Evolutionary conservation across 2,797 vertebrate species (phyloP), one percentile per base, ranked within the genome.

Genomic region (Peromyscus nudipes): DNA sequence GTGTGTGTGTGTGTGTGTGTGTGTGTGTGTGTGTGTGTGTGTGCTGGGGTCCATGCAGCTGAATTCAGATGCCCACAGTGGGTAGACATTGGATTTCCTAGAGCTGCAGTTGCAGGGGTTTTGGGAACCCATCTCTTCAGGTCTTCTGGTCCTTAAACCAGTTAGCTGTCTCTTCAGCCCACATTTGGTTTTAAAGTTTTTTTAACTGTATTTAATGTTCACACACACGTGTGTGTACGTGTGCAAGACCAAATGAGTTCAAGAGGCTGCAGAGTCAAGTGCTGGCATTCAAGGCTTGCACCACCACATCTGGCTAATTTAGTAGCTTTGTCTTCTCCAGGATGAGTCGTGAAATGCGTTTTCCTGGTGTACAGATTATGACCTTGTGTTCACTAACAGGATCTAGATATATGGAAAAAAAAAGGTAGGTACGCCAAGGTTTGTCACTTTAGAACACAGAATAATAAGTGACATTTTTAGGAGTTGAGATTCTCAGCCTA

Each of bases 331-430:
- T 23, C 21, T 40, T 73, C 71, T 12, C 9, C 4, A 12, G 37
- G 8, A 40, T 25, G 10, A 1, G 11, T 12, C 4, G 25, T 25
- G 12, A 76, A 46, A 46, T 14, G 1, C 1, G 7, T 29, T 49
- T 31, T 49, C 46, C 43, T 31, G 27, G 3, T 29, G 21, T 16
- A 3, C 8, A 31, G 14, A 31, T 27, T 29, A 49, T 31, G 43
- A 31, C 27, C 14, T 77, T 17, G 14, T 4, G 2, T 76, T 77
- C 43, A 49, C 25, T 25, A 49, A 49, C 6, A 77, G 49, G 49
- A 37, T 40, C 12, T 60, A 62, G 3, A 65, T 0, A 0, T 0
- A 67, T 67, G 64, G 8, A 46, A 16, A 14, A 31, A 34, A 2
- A 67, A 57, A 57, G 17, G 13, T 0, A 31, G 9, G 62, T 19